Conservation (phyloP, 2,113 vertebrate species). For the Glaucidium brasilianum region DNA sequence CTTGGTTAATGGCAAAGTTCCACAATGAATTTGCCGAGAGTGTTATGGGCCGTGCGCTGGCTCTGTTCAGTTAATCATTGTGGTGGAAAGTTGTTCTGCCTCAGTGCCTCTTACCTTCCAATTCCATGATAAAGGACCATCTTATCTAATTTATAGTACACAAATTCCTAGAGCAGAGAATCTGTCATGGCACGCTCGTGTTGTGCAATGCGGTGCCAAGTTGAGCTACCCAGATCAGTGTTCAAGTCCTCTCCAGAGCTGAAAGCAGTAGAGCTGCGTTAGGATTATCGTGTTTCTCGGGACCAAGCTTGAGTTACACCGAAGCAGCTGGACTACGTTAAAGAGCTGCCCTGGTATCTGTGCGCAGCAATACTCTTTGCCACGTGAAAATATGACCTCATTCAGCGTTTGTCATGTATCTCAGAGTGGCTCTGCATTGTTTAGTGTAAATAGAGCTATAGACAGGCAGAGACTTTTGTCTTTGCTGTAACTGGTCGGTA, state of each 20-base stretch:
- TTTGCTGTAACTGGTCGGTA: background rate
- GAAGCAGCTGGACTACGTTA: background rate
- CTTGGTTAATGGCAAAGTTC: no score
- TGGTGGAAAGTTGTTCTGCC: background rate
- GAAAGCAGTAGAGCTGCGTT: accelerated
- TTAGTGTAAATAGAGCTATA: background rate
- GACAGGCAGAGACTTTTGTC: background rate
- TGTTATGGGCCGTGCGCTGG: background rate
- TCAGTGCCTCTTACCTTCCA: background rate
- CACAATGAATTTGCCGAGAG: background rate
- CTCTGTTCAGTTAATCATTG: background rate
- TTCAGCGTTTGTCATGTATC: background rate
- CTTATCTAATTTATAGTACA: background rate
- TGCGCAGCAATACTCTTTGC: background rate
- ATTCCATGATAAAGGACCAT: accelerated
- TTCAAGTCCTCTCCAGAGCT: background rate
- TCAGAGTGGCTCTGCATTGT: background rate
- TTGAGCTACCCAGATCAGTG: background rate
- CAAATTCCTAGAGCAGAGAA: background rate
- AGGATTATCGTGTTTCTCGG: background rate
- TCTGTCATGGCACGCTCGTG: accelerated
- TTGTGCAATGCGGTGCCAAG: background rate
- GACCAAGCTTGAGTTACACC: background rate
- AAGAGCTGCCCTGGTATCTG: background rate
- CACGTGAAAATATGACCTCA: background rate